Conservation (phyloP, 2,888 invertebrate genomes). For the Ganaspis brasiliensis region DNA sequence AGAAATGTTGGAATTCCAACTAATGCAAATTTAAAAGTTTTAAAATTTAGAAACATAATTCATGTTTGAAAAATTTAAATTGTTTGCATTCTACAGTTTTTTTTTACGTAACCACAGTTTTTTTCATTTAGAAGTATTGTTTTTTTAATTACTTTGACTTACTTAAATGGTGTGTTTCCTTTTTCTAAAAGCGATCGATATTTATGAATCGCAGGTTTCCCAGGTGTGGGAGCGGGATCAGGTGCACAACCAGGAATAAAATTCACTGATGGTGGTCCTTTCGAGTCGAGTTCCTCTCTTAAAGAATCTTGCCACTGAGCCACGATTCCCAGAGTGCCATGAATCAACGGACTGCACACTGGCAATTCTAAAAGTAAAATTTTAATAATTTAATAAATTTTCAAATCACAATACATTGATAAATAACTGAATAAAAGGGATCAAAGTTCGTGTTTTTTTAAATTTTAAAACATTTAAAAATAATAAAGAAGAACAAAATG, state of each 20-base stretch:
- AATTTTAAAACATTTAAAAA: too few species aligned
- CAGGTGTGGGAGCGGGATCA: constrained; percentile 83
- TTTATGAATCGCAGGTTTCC: constrained; percentile 93
- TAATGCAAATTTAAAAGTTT: too few species aligned
- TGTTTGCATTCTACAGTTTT: too few species aligned
- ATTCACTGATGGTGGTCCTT: constrained; percentile 90
- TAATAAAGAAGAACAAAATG: too few species aligned
- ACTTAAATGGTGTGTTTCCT: constrained; percentile 96
- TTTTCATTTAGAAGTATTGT: neutral
- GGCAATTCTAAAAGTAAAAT: constrained; percentile 88
- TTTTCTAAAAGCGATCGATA: constrained; percentile 95
- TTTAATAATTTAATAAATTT: constrained; percentile 5
- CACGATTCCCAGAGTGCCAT: constrained; percentile 92
- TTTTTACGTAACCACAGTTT: too few species aligned
- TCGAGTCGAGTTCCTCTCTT: constrained; percentile 88
- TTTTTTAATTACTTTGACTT: constrained; percentile 70
- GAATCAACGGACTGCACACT: constrained; percentile 95
- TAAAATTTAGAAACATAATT: too few species aligned
- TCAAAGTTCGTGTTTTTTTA: too few species aligned
- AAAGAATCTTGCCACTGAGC: constrained; percentile 94
- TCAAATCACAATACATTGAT: too few species aligned
- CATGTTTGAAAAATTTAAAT: too few species aligned
- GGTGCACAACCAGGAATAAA: constrained; percentile 96
- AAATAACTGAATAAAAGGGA: too few species aligned
- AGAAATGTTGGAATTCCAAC: too few species aligned